A percentile compares a stretch with the other conserved stretches of the same genome.
Conservation (phyloP, 2,888 invertebrate genomes). For the Limnephilus auricula region DNA sequence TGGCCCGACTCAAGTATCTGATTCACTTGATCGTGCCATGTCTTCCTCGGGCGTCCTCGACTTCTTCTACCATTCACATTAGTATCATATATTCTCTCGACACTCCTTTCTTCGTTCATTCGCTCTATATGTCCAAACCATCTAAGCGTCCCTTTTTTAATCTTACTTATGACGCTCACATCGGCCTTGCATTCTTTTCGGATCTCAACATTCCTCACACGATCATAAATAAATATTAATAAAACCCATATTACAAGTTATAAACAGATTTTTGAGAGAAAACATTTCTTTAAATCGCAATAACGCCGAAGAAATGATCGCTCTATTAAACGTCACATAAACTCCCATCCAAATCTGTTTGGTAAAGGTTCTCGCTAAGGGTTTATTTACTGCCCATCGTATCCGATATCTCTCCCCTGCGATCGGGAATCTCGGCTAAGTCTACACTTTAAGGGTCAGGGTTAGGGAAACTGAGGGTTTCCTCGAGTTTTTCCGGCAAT, state of each 20-base stretch:
- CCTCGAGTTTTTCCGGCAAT: neutral
- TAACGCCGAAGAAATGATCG: slow-evolving; percentile 48
- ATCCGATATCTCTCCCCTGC: slow-evolving; percentile 63
- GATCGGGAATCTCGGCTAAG: slow-evolving; percentile 64
- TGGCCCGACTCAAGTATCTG: no score
- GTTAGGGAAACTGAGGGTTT: slow-evolving; percentile 7
- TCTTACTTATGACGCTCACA: no score
- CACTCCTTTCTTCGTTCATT: no score
- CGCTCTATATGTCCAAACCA: no score
- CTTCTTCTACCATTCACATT: no score
- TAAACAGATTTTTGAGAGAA: neutral
- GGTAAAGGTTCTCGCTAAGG: slow-evolving; percentile 39
- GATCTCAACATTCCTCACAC: no score
- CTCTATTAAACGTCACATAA: slow-evolving; percentile 56
- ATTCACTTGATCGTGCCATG: no score
- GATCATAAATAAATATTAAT: neutral
- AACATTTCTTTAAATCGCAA: neutral
- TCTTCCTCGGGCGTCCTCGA: no score
- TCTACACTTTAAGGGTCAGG: slow-evolving; percentile 32
- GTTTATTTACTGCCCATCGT: slow-evolving; percentile 62
- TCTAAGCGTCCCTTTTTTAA: no score
- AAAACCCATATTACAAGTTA: neutral
- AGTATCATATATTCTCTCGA: no score
- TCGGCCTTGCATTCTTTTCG: no score
- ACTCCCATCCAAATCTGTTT: slow-evolving; percentile 37